Base-by-base conservation (phyloP, 2,113 vertebrate species). In the Macquaria australasica region DNA sequence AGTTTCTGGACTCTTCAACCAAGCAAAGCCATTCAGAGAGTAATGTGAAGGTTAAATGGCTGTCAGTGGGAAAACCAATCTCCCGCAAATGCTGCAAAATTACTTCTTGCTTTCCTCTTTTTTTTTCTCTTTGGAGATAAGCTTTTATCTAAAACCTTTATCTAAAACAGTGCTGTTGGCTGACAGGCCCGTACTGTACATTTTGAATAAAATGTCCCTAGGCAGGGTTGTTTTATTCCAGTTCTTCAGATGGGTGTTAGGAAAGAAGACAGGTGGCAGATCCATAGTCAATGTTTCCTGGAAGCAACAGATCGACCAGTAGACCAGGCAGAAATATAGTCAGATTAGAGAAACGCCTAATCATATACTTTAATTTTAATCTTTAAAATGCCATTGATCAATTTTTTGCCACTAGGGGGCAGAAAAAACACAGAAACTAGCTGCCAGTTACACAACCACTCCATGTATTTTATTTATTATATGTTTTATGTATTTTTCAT, bases 121-220 rank as follows among this genome's bases (percentile, higher is more conserved):
- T 69, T 39, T 21, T 69, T 39, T 50, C 48, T 50, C 8, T 70
- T 58, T 25, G 55, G 25, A 85, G 73, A 60, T 84, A 82, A 78
- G 71, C 43, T 72, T 79, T 75, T 60, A 81, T 88, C 70, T 79
- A 28, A 82, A 78, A 51, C 31, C 74, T 56, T 73, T 31, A 87
- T 87, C 76, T 77, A 14, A 71, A 79, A 73, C 69, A 31, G 5
- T 28, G 25, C 34, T 63, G 70, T 67, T 66, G 75, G 50, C 59
- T 58, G 55, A 64, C 66, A 81, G 64, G 31, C 41, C 68, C 15
- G 53, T 8, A 37, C 53, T 62, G 43, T 50, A 79, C 28, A 64
- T 75, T 34, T 48, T 48, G 25, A 64, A 75, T 58, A 62, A 16
- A 56, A 81, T 25, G 25, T 68, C 50, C 43, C 23, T 4, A 11